These are phyloP conservation scores for Perca schrenkii DNA, from an alignment of 2,113 vertebrate genomes.

Conservation along the genomic window DNA sequence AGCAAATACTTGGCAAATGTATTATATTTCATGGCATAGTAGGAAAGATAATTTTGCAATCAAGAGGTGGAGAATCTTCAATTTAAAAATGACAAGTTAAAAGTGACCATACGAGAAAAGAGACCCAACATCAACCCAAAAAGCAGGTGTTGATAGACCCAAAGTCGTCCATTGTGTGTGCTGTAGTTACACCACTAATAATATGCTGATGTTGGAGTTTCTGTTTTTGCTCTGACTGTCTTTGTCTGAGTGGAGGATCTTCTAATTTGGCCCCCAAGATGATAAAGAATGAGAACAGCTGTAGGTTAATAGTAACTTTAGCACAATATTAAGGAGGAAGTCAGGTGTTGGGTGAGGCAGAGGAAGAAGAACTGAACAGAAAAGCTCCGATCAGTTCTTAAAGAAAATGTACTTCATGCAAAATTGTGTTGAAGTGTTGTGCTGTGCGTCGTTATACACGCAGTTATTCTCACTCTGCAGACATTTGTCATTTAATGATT, in stretches of 20 bases:
- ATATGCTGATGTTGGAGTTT: neutral
- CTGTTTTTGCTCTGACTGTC: neutral
- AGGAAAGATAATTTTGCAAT: too few species aligned
- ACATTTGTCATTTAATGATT: neutral
- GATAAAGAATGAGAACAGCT: neutral
- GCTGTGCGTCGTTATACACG: neutral
- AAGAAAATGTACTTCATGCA: neutral
- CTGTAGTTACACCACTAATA: neutral
- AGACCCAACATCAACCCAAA: neutral
- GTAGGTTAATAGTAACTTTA: neutral
- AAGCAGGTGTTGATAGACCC: neutral
- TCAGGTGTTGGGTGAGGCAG: neutral
- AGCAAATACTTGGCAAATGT: neutral
- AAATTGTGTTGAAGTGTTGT: neutral
- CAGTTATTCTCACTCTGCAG: conserved; percentile 10
- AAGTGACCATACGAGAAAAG: neutral
- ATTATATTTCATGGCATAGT: too few species aligned
- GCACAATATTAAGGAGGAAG: neutral
- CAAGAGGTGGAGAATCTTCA: neutral
- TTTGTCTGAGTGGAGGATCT: neutral
- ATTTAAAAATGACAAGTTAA: neutral
- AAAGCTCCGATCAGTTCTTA: neutral
- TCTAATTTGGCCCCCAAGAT: neutral
- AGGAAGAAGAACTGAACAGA: neutral
- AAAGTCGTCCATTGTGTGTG: neutral